Evolutionary conservation across 2,888 invertebrate species (phyloP).

Genomic region (Tineola bisselliella): DNA sequence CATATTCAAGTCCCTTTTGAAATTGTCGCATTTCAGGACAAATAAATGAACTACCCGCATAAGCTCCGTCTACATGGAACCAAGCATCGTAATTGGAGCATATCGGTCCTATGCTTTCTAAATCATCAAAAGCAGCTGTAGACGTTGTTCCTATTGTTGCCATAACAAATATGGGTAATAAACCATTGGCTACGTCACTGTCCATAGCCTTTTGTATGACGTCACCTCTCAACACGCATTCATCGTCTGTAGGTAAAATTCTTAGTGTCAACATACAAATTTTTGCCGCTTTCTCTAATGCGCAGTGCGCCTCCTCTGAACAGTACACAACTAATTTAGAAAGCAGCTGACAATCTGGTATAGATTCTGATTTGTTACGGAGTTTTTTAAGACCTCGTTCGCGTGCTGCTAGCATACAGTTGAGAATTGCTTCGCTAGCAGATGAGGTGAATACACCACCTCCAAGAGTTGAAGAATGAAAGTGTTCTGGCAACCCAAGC

Average conservation of each 20-base stretch:
- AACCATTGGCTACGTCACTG: constrained; percentile 77
- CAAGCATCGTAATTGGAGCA: constrained; percentile 74
- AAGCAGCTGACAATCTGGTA: constrained; percentile 75
- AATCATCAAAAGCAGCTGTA: constrained; percentile 84
- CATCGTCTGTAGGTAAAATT: constrained; percentile 76
- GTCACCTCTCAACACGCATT: constrained; percentile 72
- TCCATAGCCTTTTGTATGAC: constrained; percentile 71
- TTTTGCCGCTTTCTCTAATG: constrained; percentile 82
- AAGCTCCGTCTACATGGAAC: constrained; percentile 90
- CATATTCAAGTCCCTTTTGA: constrained; percentile 75
- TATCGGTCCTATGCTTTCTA: constrained; percentile 80
- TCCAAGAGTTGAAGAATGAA: constrained; percentile 64
- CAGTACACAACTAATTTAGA: constrained; percentile 82
- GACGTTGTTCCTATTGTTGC: constrained; percentile 86
- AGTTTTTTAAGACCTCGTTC: constrained; percentile 74
- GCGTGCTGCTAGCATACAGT: constrained; percentile 80
- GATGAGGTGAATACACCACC: constrained; percentile 87
- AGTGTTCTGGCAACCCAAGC: constrained; percentile 77
- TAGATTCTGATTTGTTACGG: constrained; percentile 58
- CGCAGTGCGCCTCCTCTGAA: constrained; percentile 78
- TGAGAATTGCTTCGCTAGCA: constrained; percentile 84
- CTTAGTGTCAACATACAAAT: constrained; percentile 78
- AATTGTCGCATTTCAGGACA: constrained; percentile 81
- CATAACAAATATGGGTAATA: constrained; percentile 85
- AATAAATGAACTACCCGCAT: constrained; percentile 87